Percentiles rank a stretch among this genome's conserved stretches.
Conservation (phyloP, 2,113 vertebrate genomes). For the Bufo bufo region DNA sequence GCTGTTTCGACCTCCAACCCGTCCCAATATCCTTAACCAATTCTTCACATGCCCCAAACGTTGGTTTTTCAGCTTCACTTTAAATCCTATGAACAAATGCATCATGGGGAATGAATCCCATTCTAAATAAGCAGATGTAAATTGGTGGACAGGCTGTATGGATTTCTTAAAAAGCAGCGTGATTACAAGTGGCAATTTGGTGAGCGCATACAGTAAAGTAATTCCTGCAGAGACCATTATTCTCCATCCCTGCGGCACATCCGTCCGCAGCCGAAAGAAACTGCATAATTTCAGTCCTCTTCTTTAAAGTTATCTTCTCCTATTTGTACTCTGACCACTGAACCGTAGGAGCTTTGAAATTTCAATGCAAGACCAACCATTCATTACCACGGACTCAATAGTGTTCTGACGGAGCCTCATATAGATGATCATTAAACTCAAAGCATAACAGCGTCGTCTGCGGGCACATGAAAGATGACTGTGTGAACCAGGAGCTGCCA, state of each 20-base stretch:
- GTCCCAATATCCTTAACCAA: too few relatives aligned
- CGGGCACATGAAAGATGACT: not conserved
- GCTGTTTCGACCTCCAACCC: too few relatives aligned
- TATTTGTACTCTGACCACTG: not conserved
- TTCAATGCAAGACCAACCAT: not conserved
- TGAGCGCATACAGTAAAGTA: slow-evolving; percentile 11
- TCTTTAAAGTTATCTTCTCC: not conserved
- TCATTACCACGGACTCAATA: not conserved
- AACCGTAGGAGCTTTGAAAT: not conserved
- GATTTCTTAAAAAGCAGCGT: not conserved
- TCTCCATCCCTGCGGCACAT: slow-evolving; percentile 9
- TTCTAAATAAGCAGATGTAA: not conserved
- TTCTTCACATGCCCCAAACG: too few relatives aligned
- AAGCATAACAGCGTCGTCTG: not conserved
- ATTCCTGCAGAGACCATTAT: slow-evolving; percentile 11
- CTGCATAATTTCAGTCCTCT: not conserved
- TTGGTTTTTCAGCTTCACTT: not conserved
- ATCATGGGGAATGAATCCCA: not conserved
- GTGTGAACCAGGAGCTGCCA: slow-evolving; percentile 15
- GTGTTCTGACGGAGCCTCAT: not conserved
- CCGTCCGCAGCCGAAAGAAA: not conserved
- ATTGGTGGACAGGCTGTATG: not conserved
- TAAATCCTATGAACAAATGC: not conserved
- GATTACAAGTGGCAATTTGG: slow-evolving; percentile 20
- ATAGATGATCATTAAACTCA: not conserved